phyloP scores from a whole-genome alignment of 2,888 invertebrate species.

The Altica lythri region DNA sequence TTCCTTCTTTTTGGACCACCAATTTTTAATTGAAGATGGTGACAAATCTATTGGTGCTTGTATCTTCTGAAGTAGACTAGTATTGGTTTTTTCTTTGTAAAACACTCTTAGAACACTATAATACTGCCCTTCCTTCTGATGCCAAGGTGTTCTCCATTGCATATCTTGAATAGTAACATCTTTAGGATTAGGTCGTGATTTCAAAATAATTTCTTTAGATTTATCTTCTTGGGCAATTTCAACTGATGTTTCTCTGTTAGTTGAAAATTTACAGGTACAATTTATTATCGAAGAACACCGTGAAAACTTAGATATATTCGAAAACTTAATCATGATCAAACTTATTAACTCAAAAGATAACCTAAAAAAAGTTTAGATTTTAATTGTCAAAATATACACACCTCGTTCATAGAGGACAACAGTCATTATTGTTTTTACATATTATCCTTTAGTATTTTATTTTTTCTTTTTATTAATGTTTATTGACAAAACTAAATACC shows the following conservation, averaged over 20 bases:
- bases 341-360: neutral
- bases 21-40: constrained; percentile 59
- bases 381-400: no score
- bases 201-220: constrained; percentile 8
- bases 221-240: constrained; percentile 13
- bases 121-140: constrained; percentile 64
- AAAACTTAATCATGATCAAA: constrained; percentile 18
- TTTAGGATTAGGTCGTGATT: constrained; percentile 33
- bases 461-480: no score
- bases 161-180: constrained; percentile 52
- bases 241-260: neutral
- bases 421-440: no score
- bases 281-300: constrained; percentile 11
- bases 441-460: no score
- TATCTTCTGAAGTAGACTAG: constrained; percentile 56
- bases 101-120: constrained; percentile 64
- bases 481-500: no score
- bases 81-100: constrained; percentile 61
- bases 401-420: no score
- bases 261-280: constrained; percentile 18
- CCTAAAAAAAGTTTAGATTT: neutral
- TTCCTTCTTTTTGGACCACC: constrained; percentile 62
- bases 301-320: constrained; percentile 4
- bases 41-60: constrained; percentile 60
- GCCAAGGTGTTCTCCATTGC: constrained; percentile 68